Evolutionary conservation across 2,888 invertebrate genomes (phyloP), one percentile per base, ranked within the genome.

Genomic region (Sesia apiformis): DNA sequence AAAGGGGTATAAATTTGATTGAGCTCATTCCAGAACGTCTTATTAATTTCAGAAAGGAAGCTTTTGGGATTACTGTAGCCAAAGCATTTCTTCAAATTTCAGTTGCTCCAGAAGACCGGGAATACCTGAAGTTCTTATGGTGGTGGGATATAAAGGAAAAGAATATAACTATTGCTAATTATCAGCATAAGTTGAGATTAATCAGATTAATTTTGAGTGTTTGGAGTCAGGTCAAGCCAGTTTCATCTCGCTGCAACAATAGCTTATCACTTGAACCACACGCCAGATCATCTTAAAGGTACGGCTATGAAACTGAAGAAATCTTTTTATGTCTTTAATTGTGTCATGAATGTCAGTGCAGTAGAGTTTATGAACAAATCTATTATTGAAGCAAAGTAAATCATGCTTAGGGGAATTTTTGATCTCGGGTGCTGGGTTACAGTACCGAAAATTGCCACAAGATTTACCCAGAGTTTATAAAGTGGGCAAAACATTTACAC

Each of bases 291-390:
- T 49, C 8, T 49, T 4, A 7, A n/a, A 23, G 49, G n/a, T 4
- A 49, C 49, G 4, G 49, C 49, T 8, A 49, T 8, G 7, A 40
- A 49, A 50, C 7, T 55, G 42, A 58, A 55, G 50, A 42, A 53
- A n/a, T 56, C 55, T 4, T 58, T 58, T 51, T 60, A 62, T 38
- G 58, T 60, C 0, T 59, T 60, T 51, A 61, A 61, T 50, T 58
- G 58, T 40, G 56, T 61, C 3, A 51, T 52, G 2, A 61, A 58
- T 50, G n/a, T 62, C 3, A 42, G 60, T 1, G 53, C 50, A 3
- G 55, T 52, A 39, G 1, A 53, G 23, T 53, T 56, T 6, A 1
- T 58, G 46, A 5, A 55, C 1, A 53, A 50, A 8, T 61, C 60
- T 52, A 60, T 57, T 0, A 39, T 8, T 39, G 57, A 61, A 51